These are phyloP conservation scores for Sorex maritimensis DNA, from an alignment of 2,797 vertebrate genomes.

Conservation along the genomic window DNA sequence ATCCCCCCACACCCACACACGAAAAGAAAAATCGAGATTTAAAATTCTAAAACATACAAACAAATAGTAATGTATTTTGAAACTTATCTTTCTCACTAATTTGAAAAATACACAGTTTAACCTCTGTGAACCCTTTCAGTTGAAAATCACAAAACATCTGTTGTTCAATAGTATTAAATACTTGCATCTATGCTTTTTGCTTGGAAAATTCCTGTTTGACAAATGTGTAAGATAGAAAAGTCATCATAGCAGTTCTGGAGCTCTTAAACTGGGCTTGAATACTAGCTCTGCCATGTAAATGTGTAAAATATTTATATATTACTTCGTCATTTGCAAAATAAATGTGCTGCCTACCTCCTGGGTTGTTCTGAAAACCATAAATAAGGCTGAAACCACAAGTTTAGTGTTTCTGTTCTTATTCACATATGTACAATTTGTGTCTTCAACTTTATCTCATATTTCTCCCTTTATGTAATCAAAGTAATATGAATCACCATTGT, in stretches of 20 bases:
- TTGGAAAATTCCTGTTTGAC: conserved; percentile 29
- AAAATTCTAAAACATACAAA: conserved; percentile 34
- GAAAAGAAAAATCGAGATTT: conserved; percentile 55
- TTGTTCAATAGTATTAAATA: conserved; percentile 43
- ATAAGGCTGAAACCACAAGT: conserved; percentile 16
- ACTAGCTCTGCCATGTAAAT: conserved; percentile 17
- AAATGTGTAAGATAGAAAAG: conserved; percentile 25
- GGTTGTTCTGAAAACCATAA: conserved; percentile 40
- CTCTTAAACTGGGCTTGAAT: conserved; percentile 35
- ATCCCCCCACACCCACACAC: neutral
- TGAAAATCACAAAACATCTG: conserved; percentile 13
- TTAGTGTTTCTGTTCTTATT: conserved; percentile 30
- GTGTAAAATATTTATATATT: conserved; percentile 52
- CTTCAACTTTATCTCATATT: conserved; percentile 60
- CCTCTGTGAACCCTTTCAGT: conserved; percentile 22
- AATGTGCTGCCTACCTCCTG: conserved; percentile 4
- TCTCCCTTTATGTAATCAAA: neutral
- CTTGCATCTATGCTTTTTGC: conserved; percentile 3
- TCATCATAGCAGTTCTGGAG: neutral
- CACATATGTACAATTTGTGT: neutral
- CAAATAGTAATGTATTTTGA: conserved; percentile 32
- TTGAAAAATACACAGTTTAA: conserved; percentile 32
- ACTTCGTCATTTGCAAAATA: conserved; percentile 59
- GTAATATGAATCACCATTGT: conserved; percentile 4
- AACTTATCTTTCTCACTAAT: conserved; percentile 14